Evolutionary conservation across 2,113 vertebrate species (phyloP).

Genomic region (Himantopus leucocephalus): DNA sequence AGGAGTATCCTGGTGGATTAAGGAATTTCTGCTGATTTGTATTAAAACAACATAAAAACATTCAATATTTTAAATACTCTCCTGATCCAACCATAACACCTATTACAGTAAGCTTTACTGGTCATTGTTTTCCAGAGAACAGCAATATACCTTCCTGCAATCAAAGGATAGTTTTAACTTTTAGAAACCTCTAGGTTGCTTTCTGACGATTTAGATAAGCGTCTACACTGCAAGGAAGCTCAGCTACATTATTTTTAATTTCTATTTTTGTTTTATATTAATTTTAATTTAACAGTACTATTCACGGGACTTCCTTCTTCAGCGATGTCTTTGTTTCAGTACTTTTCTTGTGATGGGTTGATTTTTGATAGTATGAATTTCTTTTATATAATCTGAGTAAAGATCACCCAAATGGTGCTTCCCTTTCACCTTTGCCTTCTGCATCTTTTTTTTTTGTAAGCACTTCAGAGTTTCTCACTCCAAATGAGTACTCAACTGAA

Average conservation of each 20-base stretch:
- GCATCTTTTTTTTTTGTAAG: not conserved
- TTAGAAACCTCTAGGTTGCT: not conserved
- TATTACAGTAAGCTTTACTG: not conserved
- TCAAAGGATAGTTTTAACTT: not conserved
- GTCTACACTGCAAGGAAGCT: not conserved
- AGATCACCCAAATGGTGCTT: not conserved
- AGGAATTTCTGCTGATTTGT: not conserved
- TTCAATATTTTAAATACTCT: not conserved
- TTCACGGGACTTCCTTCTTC: not conserved
- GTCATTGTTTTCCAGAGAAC: not conserved
- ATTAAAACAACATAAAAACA: not conserved
- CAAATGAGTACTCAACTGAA: not conserved
- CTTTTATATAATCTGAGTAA: not conserved
- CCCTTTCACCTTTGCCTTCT: not conserved
- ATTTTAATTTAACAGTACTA: not conserved
- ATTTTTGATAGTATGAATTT: not conserved
- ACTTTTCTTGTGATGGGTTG: not conserved
- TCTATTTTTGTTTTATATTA: not conserved
- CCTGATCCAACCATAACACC: not conserved
- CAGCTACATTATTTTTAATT: not conserved
- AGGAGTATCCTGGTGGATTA: not conserved
- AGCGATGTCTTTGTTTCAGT: not conserved
- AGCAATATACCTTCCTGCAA: not conserved
- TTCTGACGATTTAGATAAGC: not conserved
- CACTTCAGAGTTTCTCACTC: not conserved